Evolutionary conservation across 2,113 vertebrate genomes (phyloP).

Genomic region (Rissa tridactyla): DNA sequence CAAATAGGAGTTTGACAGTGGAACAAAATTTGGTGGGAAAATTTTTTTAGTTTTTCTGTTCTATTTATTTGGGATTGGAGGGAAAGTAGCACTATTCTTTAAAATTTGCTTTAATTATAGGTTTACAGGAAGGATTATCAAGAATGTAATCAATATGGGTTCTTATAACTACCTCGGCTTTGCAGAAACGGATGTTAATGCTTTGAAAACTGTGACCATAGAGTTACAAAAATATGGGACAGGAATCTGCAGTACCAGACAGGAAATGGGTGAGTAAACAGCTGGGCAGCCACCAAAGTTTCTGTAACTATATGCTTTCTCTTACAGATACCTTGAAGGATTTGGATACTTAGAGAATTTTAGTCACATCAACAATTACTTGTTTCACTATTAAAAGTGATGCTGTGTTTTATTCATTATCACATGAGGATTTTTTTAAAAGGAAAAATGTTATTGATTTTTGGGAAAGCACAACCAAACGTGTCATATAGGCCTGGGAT

Average conservation of each 20-base stretch:
- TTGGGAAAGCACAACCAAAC: background rate
- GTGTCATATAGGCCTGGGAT: background rate
- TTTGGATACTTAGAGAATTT: background rate
- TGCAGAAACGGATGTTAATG: constrained; percentile 81
- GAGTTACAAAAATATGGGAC: constrained; percentile 77
- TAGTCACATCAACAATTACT: background rate
- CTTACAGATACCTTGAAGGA: background rate
- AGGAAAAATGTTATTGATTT: background rate
- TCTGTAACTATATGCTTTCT: background rate
- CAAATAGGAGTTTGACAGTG: background rate
- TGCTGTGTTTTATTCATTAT: background rate
- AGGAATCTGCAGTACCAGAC: constrained; percentile 86
- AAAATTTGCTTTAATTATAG: constrained; percentile 68
- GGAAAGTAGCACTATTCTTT: background rate
- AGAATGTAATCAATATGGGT: constrained; percentile 91
- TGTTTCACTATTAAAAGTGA: background rate
- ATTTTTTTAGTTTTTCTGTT: background rate
- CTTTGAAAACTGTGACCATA: constrained; percentile 81
- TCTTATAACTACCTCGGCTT: constrained; percentile 97
- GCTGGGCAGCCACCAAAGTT: background rate
- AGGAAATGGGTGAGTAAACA: constrained; percentile 85
- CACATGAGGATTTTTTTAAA: background rate
- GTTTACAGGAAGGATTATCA: constrained; percentile 85
- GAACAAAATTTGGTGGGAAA: background rate
- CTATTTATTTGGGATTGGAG: background rate